phyloP scores from a whole-genome alignment of 2,797 vertebrate species.

The Linurgus olivaceus region DNA sequence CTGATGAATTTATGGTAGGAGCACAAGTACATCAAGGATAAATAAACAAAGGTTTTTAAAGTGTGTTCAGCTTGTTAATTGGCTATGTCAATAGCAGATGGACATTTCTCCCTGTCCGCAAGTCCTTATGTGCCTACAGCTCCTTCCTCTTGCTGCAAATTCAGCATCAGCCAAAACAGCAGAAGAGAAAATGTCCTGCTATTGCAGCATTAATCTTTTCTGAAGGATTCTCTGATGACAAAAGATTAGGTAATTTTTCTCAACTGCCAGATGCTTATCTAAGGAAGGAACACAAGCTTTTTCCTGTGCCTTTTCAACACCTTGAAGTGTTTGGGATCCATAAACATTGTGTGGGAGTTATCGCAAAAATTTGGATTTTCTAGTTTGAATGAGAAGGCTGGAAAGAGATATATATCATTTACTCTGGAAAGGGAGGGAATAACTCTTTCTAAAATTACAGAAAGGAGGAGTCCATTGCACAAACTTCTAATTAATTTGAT shows the following conservation, averaged over 20 bases:
- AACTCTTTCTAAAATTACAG: not conserved
- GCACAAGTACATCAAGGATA: not conserved
- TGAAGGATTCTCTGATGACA: not conserved
- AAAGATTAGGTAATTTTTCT: slow-evolving; percentile 10
- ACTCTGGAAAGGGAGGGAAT: not conserved
- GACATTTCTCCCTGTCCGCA: not conserved
- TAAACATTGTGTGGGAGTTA: not conserved
- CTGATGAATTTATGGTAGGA: not conserved
- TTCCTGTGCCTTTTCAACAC: not conserved
- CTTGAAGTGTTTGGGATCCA: not conserved
- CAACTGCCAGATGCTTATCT: not conserved
- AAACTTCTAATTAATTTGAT: not conserved
- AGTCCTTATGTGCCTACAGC: not conserved
- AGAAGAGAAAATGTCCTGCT: not conserved
- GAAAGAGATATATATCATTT: not conserved
- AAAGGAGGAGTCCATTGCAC: not conserved
- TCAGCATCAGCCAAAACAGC: not conserved
- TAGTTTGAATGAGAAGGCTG: not conserved
- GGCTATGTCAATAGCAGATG: slow-evolving; percentile 38
- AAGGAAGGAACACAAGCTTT: not conserved
- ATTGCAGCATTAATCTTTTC: slow-evolving; percentile 1
- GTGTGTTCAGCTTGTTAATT: not conserved
- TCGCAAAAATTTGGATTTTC: not conserved
- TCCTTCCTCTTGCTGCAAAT: not conserved
- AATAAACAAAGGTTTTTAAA: not conserved